These are phyloP conservation scores for Trachurus trachurus DNA, from an alignment of 2,797 vertebrate genomes.

Conservation along the genomic window DNA sequence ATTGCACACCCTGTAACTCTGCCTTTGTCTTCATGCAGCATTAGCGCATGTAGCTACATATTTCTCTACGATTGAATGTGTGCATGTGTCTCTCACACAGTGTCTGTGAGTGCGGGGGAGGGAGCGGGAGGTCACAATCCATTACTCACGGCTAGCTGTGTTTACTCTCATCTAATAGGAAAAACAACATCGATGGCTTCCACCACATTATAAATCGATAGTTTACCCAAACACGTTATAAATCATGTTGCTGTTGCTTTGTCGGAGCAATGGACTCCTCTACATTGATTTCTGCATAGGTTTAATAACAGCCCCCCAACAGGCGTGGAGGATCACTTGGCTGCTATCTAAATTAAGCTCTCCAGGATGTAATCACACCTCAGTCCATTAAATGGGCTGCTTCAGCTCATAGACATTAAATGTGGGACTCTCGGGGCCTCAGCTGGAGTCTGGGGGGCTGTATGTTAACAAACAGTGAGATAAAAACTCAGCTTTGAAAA, in stretches of 20 bases:
- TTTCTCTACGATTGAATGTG: constrained; percentile 18
- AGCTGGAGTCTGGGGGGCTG: constrained; percentile 14
- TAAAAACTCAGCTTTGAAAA: constrained; percentile 5
- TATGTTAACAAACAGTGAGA: not conserved
- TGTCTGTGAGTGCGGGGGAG: constrained; percentile 11
- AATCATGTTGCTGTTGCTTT: constrained; percentile 61
- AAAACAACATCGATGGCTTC: constrained; percentile 74
- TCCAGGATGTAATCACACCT: constrained; percentile 72
- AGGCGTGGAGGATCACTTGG: constrained; percentile 68
- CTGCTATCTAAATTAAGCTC: constrained; percentile 74
- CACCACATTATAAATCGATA: constrained; percentile 76
- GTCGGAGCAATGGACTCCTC: constrained; percentile 68
- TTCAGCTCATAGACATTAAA: constrained; percentile 38
- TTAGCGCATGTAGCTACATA: not conserved
- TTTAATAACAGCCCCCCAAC: constrained; percentile 79
- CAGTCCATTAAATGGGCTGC: constrained; percentile 52
- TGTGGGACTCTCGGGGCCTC: constrained; percentile 18
- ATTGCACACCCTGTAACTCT: not conserved
- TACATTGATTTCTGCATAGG: constrained; percentile 81
- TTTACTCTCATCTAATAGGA: constrained; percentile 76
- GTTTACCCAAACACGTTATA: constrained; percentile 73
- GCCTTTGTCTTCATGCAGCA: not conserved
- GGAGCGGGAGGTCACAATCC: constrained; percentile 58
- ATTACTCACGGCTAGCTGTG: constrained; percentile 69
- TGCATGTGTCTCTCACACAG: constrained; percentile 5